Percentiles rank a stretch among this genome's conserved stretches.
Conservation (phyloP, 1,140 invertebrate species). For the Ceratoteleas bidentatus region DNA sequence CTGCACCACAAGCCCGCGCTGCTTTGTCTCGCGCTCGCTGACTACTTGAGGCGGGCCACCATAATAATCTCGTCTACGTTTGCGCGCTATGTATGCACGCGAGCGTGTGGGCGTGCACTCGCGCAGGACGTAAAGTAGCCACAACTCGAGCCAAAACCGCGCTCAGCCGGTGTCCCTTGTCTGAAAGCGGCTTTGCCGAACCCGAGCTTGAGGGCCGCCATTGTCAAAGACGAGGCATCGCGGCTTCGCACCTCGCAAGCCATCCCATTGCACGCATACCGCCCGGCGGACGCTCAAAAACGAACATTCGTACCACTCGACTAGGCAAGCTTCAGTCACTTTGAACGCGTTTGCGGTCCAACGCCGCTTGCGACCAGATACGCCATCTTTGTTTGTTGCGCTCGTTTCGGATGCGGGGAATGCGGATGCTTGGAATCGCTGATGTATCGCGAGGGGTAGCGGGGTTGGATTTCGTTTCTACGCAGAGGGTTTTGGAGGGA, state of each 20-base stretch:
- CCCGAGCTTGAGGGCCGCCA: slow-evolving; percentile 14
- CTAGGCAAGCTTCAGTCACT: slow-evolving; percentile 19
- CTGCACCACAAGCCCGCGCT: slow-evolving; percentile 67
- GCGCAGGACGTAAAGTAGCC: slow-evolving; percentile 57
- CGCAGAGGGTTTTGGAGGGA: no score
- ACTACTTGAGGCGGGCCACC: slow-evolving; percentile 39
- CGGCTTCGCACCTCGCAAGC: slow-evolving; percentile 43
- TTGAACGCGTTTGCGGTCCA: slow-evolving; percentile 29
- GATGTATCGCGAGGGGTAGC: background rate
- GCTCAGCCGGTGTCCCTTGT: slow-evolving; percentile 46
- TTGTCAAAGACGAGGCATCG: slow-evolving; percentile 54
- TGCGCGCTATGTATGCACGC: slow-evolving; percentile 13
- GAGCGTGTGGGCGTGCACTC: slow-evolving; percentile 10
- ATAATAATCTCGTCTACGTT: slow-evolving; percentile 49
- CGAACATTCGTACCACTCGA: slow-evolving; percentile 6
- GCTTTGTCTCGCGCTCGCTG: slow-evolving; percentile 54
- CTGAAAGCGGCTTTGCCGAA: slow-evolving; percentile 40
- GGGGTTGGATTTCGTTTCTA: no score
- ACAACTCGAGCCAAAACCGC: slow-evolving; percentile 47
- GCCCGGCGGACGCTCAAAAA: slow-evolving; percentile 20
- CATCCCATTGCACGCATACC: slow-evolving; percentile 34
- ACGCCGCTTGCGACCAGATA: background rate
- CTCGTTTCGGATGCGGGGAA: background rate
- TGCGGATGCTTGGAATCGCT: background rate
- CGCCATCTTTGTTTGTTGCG: background rate